Base-by-base conservation (phyloP, 2,888 invertebrate genomes). In the Saturnia japonica region DNA sequence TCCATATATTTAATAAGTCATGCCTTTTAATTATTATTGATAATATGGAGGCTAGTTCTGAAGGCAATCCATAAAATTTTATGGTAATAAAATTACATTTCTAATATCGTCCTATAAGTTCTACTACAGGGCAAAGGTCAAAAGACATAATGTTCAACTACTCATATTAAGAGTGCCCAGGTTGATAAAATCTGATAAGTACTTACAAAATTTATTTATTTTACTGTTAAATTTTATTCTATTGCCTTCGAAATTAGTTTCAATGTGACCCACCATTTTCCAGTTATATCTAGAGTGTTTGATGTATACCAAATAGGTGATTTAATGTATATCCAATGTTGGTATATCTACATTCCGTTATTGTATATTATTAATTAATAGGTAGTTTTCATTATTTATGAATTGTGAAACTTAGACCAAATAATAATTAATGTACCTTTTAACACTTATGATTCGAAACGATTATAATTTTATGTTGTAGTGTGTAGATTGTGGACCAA, bases 381-480 rank as follows among this genome's bases (percentile, higher is more conserved):
- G 88, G 89, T 91, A 88, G 88, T 90, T 89, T 89, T 89, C 88
- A 88, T 90, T 91, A 92, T 94, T 93, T 91, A 90, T 85, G 75
- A 76, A 85, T 88, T 87, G 88, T 90, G 91, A 91, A 94, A 94
- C 93, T 91, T 93, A 93, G 94, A 94, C 94, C 94, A 94, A 94
- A 94, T 94, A 93, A 94, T 94, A 93, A 93, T 92, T 93, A 94
- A 91, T 91, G 93, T 94, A 93, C 92, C 93, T 93, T 93, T 91
- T 91, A 93, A 91, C 89, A 87, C 87, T 90, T 90, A 89, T 87
- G 85, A 88, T 89, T 88, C 83, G 85, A 78, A 85, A 88, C 89
- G 83, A 89, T 91, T 88, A 83, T 88, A 85, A 85, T 87, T 85
- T 85, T 87, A 82, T 88, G 86, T 88, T 84, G 82, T 90, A 88